Evolutionary conservation across 2,797 vertebrate species (phyloP).

Genomic region (Diglossa cyanea): DNA sequence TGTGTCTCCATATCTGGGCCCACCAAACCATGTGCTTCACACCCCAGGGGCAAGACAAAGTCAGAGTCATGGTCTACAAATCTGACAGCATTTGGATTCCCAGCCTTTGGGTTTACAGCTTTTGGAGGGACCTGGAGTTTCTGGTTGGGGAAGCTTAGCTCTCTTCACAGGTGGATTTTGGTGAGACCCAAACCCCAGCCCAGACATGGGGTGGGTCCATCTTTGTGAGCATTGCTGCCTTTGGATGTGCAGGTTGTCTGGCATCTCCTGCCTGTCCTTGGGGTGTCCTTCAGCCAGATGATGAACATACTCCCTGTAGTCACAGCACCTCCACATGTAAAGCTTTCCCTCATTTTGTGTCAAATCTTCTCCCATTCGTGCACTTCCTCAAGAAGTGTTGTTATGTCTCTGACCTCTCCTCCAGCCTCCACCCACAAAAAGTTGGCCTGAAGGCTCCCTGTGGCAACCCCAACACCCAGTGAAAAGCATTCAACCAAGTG

Average conservation of each 20-base stretch:
- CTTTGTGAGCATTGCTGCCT: neutral
- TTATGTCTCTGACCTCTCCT: neutral
- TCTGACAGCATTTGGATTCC: neutral
- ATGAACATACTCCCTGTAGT: neutral
- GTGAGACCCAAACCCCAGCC: neutral
- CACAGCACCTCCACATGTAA: neutral
- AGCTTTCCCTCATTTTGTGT: neutral
- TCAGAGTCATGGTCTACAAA: neutral
- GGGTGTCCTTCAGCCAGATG: neutral
- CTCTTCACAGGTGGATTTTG: neutral
- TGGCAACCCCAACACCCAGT: neutral
- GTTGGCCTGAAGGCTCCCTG: constrained; percentile 4
- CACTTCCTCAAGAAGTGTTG: neutral
- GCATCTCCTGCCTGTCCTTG: neutral
- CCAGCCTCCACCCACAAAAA: neutral
- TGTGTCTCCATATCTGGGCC: neutral
- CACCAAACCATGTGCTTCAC: neutral
- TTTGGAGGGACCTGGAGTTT: neutral
- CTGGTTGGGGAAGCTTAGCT: neutral
- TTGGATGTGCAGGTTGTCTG: neutral
- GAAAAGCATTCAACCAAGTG: constrained; percentile 2
- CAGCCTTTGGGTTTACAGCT: neutral
- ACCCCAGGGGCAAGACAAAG: neutral
- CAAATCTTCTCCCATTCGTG: neutral
- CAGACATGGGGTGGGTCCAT: neutral